Evolutionary conservation across 2,888 invertebrate genomes (phyloP), one percentile per base, ranked within the genome.

Genomic region (Nephrotoma flavescens): DNA sequence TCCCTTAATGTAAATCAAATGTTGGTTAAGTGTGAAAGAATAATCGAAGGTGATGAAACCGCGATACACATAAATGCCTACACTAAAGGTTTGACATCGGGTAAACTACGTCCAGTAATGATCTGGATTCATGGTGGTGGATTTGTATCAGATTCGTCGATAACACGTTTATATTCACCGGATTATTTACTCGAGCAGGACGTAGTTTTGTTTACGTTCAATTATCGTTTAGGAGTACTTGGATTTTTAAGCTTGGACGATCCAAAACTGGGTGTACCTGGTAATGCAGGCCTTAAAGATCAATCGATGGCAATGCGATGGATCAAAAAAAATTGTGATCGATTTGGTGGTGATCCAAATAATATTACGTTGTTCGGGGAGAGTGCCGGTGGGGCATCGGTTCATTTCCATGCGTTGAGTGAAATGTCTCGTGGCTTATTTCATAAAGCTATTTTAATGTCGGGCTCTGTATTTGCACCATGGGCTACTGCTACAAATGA

Each of bases 241-340:
- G 93, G 93, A 19, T 93, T 93, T 87, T 90, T 93, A 44, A 91
- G 91, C 57, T 89, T 93, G 0, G 90, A 92, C 86, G 93, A 93
- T 87, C 89, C 91, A 6, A 89, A 91, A 2, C 89, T 93, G 7
- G 91, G 91, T 86, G 91, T 93, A 86, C 92, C 93, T 0, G 93
- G 93, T 0, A 93, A 93, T 89, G 84, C 84, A 42, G 84, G 84
- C 42, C 42, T 84, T n/a, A 84, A 84, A 12, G 84, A 84, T 84
- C 84, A 84, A 41, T 4, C 42, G 4, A 84, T 84, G 84, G 84
- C 84, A 6, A n/a, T 84, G 15, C 41, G 42, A 1, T 84, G 84
- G 84, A 84, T 84, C n/a, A 84, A 84, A 84, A 42, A 12, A n/a
- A 84, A 84, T 84, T 41, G 42, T 42, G 6, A 84, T 12, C 42